Evolutionary conservation across 2,113 vertebrate species (phyloP).

Genomic region (Patagioenas fasciata): DNA sequence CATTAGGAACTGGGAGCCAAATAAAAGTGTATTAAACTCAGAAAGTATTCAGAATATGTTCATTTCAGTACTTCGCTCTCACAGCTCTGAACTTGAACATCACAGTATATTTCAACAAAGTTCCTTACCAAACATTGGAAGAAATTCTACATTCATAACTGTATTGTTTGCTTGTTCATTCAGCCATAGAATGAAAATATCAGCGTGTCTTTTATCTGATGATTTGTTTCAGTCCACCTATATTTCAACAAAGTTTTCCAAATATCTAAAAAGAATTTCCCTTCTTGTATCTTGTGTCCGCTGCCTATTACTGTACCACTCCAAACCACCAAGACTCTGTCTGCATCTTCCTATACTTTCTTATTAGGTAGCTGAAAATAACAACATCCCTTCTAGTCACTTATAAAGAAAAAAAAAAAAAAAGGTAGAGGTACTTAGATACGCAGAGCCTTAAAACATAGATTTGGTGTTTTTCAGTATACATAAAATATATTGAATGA

Average conservation of each 20-base stretch:
- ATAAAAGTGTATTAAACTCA: background rate
- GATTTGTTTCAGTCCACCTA: background rate
- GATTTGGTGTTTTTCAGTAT: background rate
- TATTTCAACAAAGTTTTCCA: background rate
- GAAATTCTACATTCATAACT: background rate
- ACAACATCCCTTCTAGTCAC: background rate
- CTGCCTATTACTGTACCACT: background rate
- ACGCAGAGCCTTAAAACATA: background rate
- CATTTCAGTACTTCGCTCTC: background rate
- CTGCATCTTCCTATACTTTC: background rate
- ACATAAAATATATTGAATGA: background rate
- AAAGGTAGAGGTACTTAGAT: background rate
- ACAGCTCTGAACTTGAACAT: background rate
- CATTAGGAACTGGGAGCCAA: background rate
- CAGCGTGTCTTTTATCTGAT: background rate
- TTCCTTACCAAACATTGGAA: background rate
- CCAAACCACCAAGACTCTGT: background rate
- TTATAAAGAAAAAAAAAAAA: background rate
- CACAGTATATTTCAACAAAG: background rate
- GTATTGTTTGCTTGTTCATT: background rate
- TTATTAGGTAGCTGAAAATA: background rate
- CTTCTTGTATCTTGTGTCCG: background rate
- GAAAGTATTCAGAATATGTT: background rate
- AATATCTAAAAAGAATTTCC: background rate
- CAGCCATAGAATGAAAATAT: background rate